A percentile compares a stretch with the other conserved stretches of the same genome.
Evolutionary conservation across 1,140 invertebrate species (phyloP).

Genomic region (Amphibalanus amphitrite): DNA sequence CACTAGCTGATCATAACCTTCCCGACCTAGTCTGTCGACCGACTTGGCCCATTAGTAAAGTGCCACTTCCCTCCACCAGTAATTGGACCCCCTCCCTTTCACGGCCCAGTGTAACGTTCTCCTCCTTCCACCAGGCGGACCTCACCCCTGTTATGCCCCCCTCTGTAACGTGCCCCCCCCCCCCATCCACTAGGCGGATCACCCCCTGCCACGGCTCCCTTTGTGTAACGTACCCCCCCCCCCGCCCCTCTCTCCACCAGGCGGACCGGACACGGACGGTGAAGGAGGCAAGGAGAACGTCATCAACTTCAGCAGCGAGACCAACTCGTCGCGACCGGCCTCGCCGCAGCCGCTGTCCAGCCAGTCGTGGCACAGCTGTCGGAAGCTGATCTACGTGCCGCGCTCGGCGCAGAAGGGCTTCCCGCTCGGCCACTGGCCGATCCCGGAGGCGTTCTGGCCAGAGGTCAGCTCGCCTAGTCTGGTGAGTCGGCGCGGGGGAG

Average conservation of each 20-base stretch:
- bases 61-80: no score
- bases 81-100: no score
- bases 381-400: slow-evolving; percentile 83
- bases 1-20: no score
- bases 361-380: slow-evolving; percentile 58
- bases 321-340: slow-evolving; percentile 21
- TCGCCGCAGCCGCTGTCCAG: neutral
- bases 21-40: no score
- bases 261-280: neutral
- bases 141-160: no score
- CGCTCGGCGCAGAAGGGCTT: slow-evolving; percentile 80
- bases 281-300: neutral
- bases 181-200: no score
- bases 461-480: slow-evolving; percentile 60
- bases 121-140: no score
- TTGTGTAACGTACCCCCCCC: no score
- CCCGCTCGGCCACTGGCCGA: slow-evolving; percentile 91
- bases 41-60: no score
- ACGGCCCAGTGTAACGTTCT: no score
- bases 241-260: neutral
- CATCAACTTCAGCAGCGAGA: slow-evolving; percentile 7
- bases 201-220: no score
- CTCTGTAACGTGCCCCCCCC: no score
- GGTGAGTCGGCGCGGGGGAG: slow-evolving; percentile 23
- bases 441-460: slow-evolving; percentile 95